These are phyloP conservation scores for Acholoe squamosa DNA, from an alignment of 2,888 invertebrate species.

Conservation along the genomic window DNA sequence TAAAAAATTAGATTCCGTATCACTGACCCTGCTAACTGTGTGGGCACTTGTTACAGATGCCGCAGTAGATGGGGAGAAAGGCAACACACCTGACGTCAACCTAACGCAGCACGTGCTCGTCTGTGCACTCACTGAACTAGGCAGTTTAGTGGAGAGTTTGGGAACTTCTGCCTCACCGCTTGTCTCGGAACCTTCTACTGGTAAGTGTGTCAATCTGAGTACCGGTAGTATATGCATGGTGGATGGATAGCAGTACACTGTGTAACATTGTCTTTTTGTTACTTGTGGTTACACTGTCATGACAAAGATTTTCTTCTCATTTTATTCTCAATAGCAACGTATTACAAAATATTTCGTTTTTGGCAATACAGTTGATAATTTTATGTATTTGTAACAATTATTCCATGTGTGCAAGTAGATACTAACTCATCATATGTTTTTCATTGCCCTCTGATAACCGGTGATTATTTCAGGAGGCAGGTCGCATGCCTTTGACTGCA, in stretches of 20 bases:
- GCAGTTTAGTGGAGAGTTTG: slow-evolving; percentile 93
- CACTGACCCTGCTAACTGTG: background rate
- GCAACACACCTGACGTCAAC: slow-evolving; percentile 66
- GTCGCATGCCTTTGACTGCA: slow-evolving; percentile 55
- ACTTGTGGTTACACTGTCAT: background rate
- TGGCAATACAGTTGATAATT: slow-evolving; percentile 13
- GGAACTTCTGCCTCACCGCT: slow-evolving; percentile 97
- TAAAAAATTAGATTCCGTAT: no score
- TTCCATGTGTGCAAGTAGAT: background rate
- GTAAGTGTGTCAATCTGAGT: slow-evolving; percentile 81
- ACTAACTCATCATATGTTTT: background rate
- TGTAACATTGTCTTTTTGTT: background rate
- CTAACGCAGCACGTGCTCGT: slow-evolving; percentile 84
- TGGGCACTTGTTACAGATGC: slow-evolving; percentile 63
- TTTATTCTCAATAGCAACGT: background rate
- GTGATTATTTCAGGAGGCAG: slow-evolving; percentile 54
- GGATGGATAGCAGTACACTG: background rate
- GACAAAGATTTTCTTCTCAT: background rate
- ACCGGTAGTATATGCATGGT: background rate
- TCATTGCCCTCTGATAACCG: background rate
- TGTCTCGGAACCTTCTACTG: slow-evolving; percentile 93
- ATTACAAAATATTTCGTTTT: background rate
- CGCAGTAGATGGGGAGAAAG: slow-evolving; percentile 67
- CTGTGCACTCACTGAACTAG: slow-evolving; percentile 96
- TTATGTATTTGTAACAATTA: background rate